A percentile compares a stretch with the other conserved stretches of the same genome.
These are phyloP conservation scores for Microchirus variegatus DNA, from an alignment of 2,797 vertebrate genomes.

Conservation along the genomic window DNA sequence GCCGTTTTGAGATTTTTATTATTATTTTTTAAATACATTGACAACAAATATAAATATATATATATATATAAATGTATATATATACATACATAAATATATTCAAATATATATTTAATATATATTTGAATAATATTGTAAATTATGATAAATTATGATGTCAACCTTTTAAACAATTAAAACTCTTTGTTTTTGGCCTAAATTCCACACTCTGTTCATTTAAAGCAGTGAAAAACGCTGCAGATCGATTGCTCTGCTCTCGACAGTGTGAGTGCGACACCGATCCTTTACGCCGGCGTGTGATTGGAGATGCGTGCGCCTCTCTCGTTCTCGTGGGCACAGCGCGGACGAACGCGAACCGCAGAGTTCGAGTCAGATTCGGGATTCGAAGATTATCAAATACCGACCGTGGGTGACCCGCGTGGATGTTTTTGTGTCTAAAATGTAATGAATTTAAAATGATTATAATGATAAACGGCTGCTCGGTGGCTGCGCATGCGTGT, in stretches of 20 bases:
- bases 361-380: slow-evolving; percentile 16
- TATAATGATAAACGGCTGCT: too few relatives aligned
- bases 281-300: slow-evolving; percentile 25
- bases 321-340: slow-evolving; percentile 73
- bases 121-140: background rate
- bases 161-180: too few relatives aligned
- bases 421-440: too few relatives aligned
- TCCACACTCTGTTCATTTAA: too few relatives aligned
- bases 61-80: background rate
- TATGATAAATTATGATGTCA: too few relatives aligned
- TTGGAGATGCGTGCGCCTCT: slow-evolving; percentile 54
- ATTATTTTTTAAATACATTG: too few relatives aligned
- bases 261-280: slow-evolving; percentile 15
- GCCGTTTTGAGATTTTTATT: too few relatives aligned
- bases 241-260: slow-evolving; percentile 54
- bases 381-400: slow-evolving; percentile 2
- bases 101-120: background rate
- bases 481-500: background rate
- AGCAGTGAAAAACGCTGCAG: background rate
- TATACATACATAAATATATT: too few relatives aligned
- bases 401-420: too few relatives aligned
- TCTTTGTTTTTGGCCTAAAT: too few relatives aligned
- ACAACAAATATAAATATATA: too few relatives aligned
- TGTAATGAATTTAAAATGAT: too few relatives aligned
- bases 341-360: slow-evolving; percentile 14